Conservation (phyloP, 2,797 vertebrate species). For the Neosilurus mollespiculum region DNA sequence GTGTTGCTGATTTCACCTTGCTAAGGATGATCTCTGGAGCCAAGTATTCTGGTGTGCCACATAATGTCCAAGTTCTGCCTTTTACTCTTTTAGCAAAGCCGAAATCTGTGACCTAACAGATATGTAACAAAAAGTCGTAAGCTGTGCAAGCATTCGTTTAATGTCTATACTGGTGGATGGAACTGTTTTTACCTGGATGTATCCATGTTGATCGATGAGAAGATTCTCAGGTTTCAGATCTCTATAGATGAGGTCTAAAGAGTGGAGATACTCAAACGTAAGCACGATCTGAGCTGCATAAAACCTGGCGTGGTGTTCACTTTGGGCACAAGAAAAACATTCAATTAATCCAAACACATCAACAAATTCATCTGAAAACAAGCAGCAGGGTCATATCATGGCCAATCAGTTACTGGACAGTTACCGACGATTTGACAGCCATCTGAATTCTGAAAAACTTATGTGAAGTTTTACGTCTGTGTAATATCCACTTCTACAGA, state of each 20-base stretch:
- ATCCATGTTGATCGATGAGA: slow-evolving; percentile 99
- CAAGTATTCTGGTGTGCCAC: slow-evolving; percentile 98
- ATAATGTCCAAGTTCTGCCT: slow-evolving; percentile 99
- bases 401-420: too few species aligned
- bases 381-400: not conserved
- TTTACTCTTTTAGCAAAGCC: slow-evolving; percentile 99
- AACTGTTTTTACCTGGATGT: slow-evolving; percentile 86
- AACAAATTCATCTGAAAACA: not conserved
- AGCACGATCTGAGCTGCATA: slow-evolving; percentile 99
- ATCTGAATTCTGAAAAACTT: too few species aligned
- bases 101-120: slow-evolving; percentile 93
- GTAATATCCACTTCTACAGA: too few species aligned
- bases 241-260: slow-evolving; percentile 99
- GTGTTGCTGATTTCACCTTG: slow-evolving; percentile 77
- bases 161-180: not conserved
- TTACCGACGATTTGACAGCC: too few species aligned
- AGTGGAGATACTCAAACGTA: slow-evolving; percentile 99
- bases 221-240: slow-evolving; percentile 99
- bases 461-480: too few species aligned
- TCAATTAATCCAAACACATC: not conserved
- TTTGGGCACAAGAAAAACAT: slow-evolving; percentile 58
- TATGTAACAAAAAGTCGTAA: not conserved
- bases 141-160: not conserved
- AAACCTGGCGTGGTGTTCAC: slow-evolving; percentile 97
- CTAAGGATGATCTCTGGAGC: slow-evolving; percentile 99